Evolutionary conservation across 2,888 invertebrate species (phyloP), one percentile per base, ranked within the genome.

Genomic region (Schizotus pectinicornis): DNA sequence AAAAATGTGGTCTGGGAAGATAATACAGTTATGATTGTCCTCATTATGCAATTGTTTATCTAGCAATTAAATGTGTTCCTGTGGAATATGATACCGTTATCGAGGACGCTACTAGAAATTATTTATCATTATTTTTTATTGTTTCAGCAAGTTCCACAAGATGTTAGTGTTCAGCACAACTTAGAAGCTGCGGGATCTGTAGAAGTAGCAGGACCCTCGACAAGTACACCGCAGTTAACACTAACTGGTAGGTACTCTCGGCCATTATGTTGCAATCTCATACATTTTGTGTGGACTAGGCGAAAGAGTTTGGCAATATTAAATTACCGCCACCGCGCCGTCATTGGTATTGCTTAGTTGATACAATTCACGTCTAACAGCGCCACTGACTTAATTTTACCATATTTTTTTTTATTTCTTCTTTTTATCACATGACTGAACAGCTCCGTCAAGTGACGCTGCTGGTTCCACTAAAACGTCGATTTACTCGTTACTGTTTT

Each of bases 61-160:
- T 30, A n/a, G 12, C 41, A 12, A 9, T 22, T 22, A 45, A 2
- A 47, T 45, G 22, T 22, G 22, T 22, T 22, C 22, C 22, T 22
- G 22, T 22, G 14, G 13, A 42, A 5, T 47, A 34, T 6, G 22
- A 46, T 41, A 9, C 43, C 56, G 55, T 36, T 45, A 63, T 59
- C 63, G 61, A 31, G 6, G 1, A 41, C 32, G 38, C 5, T 13
- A 37, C 22, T 50, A 2, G 1, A 41, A 31, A 11, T 43, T 14
- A 14, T 49, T 22, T 36, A 42, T 11, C 22, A 45, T 46, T 50
- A 22, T 22, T 22, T 22, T 22, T 3, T 22, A 49, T 49, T 46
- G 14, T 36, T 75, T 2, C 54, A 79, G 79, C 79, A 79, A 71
- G 74, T 78, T 60, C 77, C 79, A 39, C 79, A 77, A 63, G 79